Evolutionary conservation across 2,797 vertebrate genomes (phyloP), one percentile per base, ranked within the genome.

Genomic region (Alca torda): DNA sequence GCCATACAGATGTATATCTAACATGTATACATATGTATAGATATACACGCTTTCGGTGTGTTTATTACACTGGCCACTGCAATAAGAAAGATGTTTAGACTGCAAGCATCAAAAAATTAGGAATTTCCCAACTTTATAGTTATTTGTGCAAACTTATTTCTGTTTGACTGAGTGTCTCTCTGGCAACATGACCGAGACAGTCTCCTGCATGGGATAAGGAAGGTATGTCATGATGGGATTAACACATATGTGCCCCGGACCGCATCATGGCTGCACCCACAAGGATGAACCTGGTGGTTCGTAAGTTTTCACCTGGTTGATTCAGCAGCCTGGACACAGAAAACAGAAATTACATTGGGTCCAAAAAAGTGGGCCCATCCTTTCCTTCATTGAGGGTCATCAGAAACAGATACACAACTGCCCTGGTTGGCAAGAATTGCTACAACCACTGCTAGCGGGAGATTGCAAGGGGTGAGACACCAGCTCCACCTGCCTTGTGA

Each of bases 171-270:
- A 15, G 10, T 48, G 33, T 33, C n/a, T 75, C 19, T 51, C 24
- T 48, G 31, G 24, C 13, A 72, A 14, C 0, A 0, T 10, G 43
- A 61, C 10, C 0, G 0, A 56, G 26, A 19, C n/a, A 1, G 12
- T 51, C 31, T 56, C 46, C 37, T n/a, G 35, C 19, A 16, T 0
- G 0, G 3, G 17, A 18, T 1, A 33, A n/a, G 20, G 48, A 50
- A 54, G 26, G 6, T 16, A 30, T 12, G 9, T 50, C n/a, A 13
- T 18, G 10, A 3, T 0, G 4, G n/a, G 18, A 28, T 74, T 61
- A 50, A 54, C 45, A 31, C 0, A 0, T 4, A 6, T 28, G 19
- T 56, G 17, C 30, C 26, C 33, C 35, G 54, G 18, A 8, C 19
- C 13, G 1, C n/a, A 30, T 4, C 17, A 23, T 1, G 23, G 30